Evolutionary conservation across 2,797 vertebrate genomes (phyloP).

Genomic region (Pseudopleuronectes americanus): DNA sequence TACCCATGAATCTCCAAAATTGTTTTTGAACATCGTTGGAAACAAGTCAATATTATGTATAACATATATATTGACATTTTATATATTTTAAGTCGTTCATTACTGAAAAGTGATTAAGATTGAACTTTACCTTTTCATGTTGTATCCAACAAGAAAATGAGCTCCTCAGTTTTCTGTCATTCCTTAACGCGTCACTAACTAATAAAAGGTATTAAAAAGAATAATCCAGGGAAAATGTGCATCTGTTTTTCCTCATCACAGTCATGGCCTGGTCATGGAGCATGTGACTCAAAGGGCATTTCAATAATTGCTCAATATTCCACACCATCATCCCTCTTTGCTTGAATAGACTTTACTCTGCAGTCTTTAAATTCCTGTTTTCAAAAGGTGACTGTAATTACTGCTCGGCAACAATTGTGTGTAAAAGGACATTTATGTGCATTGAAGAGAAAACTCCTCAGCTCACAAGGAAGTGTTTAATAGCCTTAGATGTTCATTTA

Average conservation of each 20-base stretch:
- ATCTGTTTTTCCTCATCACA: conserved; percentile 17
- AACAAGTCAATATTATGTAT: no score
- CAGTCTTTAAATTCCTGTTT: conserved; percentile 34
- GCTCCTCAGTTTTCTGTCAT: background rate
- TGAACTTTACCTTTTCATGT: no score
- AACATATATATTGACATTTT: no score
- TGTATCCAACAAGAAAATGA: background rate
- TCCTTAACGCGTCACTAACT: background rate
- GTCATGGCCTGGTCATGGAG: conserved; percentile 13
- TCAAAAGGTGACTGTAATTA: conserved; percentile 27
- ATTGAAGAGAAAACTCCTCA: conserved; percentile 20
- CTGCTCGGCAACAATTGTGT: conserved; percentile 25
- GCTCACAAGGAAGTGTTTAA: conserved; percentile 8
- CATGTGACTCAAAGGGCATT: conserved; percentile 29
- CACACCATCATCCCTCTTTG: conserved; percentile 23
- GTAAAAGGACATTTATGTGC: conserved; percentile 14
- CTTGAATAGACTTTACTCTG: conserved; percentile 3
- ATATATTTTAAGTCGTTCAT: no score
- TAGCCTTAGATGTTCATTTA: conserved; percentile 31
- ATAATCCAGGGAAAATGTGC: background rate
- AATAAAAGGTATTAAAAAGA: conserved; percentile 1
- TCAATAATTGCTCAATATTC: conserved; percentile 43
- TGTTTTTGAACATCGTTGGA: no score
- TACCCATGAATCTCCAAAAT: no score
- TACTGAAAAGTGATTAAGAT: no score